Base-by-base conservation (phyloP, 1,140 invertebrate genomes). In the Elymnias hypermnestra region DNA sequence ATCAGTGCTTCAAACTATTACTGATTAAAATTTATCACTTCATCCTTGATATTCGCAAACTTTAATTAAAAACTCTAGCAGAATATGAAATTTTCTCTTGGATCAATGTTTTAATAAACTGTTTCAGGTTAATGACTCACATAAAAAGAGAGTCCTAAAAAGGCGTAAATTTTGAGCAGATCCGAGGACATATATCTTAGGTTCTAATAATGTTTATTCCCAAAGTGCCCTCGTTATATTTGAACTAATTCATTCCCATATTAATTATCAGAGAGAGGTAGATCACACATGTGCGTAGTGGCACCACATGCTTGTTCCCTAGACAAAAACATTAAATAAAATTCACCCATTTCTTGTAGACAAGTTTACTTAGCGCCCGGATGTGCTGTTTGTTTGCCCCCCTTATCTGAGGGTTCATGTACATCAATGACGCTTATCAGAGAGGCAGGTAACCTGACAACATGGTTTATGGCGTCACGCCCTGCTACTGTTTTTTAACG, bases 371-470 rank as follows among this genome's bases (percentile, higher is more conserved):
- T 13, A 56, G 63, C 33, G 54, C 77, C 29, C 72, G 72, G 73
- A 52, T 48, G 52, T 46, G 49, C 44, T 15, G 29, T 33, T 33
- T 73, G 62, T 72, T 68, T 68, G 60, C 41, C 45, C 44, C 43
- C 19, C 56, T 79, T 76, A 76, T 74, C 68, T 68, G 23, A 15
- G 45, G 50, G 38, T 15, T 29, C 10, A 15, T 14, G 1, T 15
- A 57, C 53, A 63, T 72, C 63, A 72, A 71, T 71, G 64, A 50
- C 57, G 53, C 61, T 79, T 78, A 78, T 81, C 73, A 67, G 25
- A 3, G 12, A 1, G 9, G 54, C 73, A 72, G 64, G 64, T 71
- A 33, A 61, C n/a, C 49, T 60, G 59, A 49, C 57, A 46, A 47
- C 38, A 47, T 55, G 31, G 53, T 72, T 70, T 72, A 71, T 66